Evolutionary conservation across 2,797 vertebrate species (phyloP).

Genomic region (Eulemur rubriventer): DNA sequence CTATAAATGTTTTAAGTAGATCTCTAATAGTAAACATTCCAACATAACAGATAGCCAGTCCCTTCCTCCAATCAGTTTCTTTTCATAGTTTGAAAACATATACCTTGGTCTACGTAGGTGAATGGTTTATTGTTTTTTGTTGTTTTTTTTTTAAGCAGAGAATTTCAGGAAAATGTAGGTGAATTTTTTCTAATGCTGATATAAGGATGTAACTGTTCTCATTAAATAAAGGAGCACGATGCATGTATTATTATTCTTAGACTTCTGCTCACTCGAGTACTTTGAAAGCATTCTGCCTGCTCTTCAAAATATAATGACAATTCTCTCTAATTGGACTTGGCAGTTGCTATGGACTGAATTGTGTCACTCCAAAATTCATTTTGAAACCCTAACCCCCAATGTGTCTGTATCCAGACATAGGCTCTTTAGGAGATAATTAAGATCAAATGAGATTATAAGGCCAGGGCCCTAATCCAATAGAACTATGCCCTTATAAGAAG

Average conservation of each 20-base stretch:
- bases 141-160: neutral
- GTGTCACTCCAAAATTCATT: neutral
- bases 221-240: constrained; percentile 37
- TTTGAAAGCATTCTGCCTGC: constrained; percentile 50
- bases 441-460: neutral
- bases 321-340: constrained; percentile 57
- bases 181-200: neutral
- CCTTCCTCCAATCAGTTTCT: neutral
- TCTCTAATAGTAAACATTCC: neutral
- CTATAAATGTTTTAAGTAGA: neutral
- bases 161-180: neutral
- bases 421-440: neutral
- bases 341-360: constrained; percentile 42
- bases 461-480: neutral
- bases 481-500: neutral
- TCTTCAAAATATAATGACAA: constrained; percentile 58
- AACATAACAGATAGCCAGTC: neutral
- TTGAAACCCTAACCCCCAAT: neutral
- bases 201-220: constrained; percentile 35
- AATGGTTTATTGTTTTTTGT: neutral
- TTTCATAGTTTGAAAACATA: constrained; percentile 36
- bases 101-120: neutral
- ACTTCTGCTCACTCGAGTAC: neutral
- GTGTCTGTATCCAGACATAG: neutral
- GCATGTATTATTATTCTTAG: neutral